Evolutionary conservation across 2,797 vertebrate species (phyloP), one percentile per base, ranked within the genome.

Genomic region (Hydrolagus colliei): DNA sequence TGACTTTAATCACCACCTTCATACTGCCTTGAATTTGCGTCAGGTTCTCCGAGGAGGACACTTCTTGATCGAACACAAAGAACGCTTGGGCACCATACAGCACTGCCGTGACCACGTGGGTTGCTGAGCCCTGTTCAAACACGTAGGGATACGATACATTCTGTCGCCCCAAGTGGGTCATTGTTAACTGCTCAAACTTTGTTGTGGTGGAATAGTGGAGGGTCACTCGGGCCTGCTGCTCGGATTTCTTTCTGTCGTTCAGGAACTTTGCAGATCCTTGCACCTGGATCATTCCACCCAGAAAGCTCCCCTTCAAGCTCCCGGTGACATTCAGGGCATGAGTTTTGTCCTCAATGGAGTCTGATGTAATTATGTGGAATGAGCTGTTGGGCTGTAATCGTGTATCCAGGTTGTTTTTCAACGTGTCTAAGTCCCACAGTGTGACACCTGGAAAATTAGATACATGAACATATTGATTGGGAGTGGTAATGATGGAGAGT

Each of bases 261-360:
- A 79, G 61, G 52, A 41, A 79, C 13, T 79, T 79, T 41, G 77
- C 77, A n/a, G 77, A 59, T 1, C 77, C 77, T 10, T 41, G 20
- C 77, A 79, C 77, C n/a, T 79, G 5, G 0, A 79, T 16, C 35
- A 79, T 4, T 1, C 77, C 77, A 3, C 77, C 77, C 6, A 79
- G 35, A 41, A 86, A 1, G 22, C 86, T 87, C 71, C 20, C 67
- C 62, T 86, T 87, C 10, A 86, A 61, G 1, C 80, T 76, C 4
- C 35, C 73, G 22, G 7, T 27, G 2, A 87, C 20, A 27, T 72
- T 32, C 72, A 87, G 32, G 0, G 86, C 84, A 9, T 80, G 77
- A 0, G 86, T 78, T 72, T 87, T 87, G 35, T 79, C 84, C 6
- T 59, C 61, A 35, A 86, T 52, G 11, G 35, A 72, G 67, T 87